Evolutionary conservation across 1,140 invertebrate genomes (phyloP), one percentile per base, ranked within the genome.

Genomic region (Mizuhopecten yessoensis): DNA sequence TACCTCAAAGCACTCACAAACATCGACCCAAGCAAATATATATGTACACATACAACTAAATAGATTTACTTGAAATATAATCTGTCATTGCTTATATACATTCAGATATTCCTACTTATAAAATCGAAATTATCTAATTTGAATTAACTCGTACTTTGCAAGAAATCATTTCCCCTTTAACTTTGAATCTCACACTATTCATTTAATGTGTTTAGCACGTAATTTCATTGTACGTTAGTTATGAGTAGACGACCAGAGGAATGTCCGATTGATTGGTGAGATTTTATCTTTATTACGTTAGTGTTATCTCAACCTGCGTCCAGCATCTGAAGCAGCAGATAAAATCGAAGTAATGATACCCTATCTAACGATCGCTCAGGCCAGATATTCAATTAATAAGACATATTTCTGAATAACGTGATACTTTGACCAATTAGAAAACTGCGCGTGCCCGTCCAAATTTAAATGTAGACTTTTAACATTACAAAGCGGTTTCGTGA

Each of bases 381-480:
- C 57, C 57, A 29, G n/a, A 75, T 75, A 75, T 75, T 29, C 29
- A 75, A 75, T 75, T 75, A 75, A 75, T 29, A 75, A 75, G 57
- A 75, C 57, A 75, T 75, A 29, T 75, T 75, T 75, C 57, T 75
- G n/a, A 5, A 75, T 75, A 75, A 75, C 57, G 57, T 75, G 57
- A n/a, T 75, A 75, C n/a, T 75, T 29, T 75, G 57, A 29, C 57
- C 57, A 29, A 75, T 75, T 75, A 75, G 57, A n/a, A 75, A 75
- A 75, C 57, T 17, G 57, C 57, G n/a, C n/a, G 23, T 75, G 57
- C 57, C 57, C n/a, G 29, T 75, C 57, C 57, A 29, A 75, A 75
- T 75, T 75, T 75, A 75, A 75, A 75, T 75, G 57, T 75, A 75
- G 57, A 75, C 57, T 75, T 75, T 75, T n/a, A 75, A 75, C 57